Percentiles rank a stretch among this genome's conserved stretches.
phyloP scores from a whole-genome alignment of 1,140 invertebrate species.

The Battus philenor region DNA sequence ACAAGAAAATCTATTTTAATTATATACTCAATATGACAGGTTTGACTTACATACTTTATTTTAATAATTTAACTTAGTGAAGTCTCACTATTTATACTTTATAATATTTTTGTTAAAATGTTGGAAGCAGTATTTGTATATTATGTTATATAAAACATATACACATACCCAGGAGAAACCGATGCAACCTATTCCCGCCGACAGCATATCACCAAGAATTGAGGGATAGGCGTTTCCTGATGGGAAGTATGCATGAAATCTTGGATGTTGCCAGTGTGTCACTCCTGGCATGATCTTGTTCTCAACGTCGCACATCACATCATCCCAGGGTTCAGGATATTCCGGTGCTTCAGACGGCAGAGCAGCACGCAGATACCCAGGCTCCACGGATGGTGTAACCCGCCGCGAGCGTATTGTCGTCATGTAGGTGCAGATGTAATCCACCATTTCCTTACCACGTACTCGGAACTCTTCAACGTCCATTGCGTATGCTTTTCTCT shows the following conservation, averaged over 20 bases:
- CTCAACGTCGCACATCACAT: slow-evolving; percentile 96
- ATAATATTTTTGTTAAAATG: too few relatives aligned
- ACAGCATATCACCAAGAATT: slow-evolving; percentile 98
- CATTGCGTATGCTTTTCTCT: slow-evolving; percentile 77
- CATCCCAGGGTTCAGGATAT: slow-evolving; percentile 92
- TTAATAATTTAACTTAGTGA: too few relatives aligned
- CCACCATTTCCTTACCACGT: slow-evolving; percentile 96
- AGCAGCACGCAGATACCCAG: slow-evolving; percentile 91
- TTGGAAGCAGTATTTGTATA: too few relatives aligned
- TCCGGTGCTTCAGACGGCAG: slow-evolving; percentile 90
- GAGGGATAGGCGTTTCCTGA: slow-evolving; percentile 98
- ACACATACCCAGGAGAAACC: slow-evolving; percentile 97
- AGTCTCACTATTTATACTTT: too few relatives aligned
- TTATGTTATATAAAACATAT: background rate
- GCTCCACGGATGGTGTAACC: slow-evolving; percentile 93
- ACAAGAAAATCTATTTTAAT: too few relatives aligned
- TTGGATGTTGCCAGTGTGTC: slow-evolving; percentile 99
- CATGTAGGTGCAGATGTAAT: slow-evolving; percentile 98
- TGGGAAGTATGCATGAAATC: slow-evolving; percentile 99
- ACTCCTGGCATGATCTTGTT: slow-evolving; percentile 98
- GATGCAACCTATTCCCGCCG: slow-evolving; percentile 96
- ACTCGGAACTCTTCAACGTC: slow-evolving; percentile 92
- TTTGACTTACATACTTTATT: too few relatives aligned
- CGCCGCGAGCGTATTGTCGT: slow-evolving; percentile 87
- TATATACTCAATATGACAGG: too few relatives aligned